These are phyloP conservation scores for Plectus sambesii DNA, from an alignment of 1,140 invertebrate genomes.

Conservation along the genomic window DNA sequence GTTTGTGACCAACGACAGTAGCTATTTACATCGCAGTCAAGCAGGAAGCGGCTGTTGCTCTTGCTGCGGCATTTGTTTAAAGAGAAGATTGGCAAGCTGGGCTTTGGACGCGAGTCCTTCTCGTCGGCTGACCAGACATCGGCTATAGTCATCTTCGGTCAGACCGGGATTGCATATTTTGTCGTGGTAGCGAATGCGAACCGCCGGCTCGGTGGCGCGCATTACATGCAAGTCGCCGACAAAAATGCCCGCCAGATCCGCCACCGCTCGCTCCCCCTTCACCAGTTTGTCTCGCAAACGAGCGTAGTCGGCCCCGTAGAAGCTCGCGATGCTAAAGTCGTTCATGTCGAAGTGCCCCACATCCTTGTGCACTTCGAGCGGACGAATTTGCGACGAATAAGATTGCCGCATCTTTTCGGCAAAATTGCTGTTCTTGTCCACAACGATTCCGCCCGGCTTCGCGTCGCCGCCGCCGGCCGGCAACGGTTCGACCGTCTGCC, in stretches of 20 bases:
- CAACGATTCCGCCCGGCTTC: constrained; percentile 9
- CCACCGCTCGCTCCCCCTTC: constrained; percentile 7
- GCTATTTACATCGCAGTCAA: too few species aligned
- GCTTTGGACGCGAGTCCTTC: constrained; percentile 34
- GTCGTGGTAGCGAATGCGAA: constrained; percentile 35
- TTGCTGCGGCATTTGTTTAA: too few species aligned
- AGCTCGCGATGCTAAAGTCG: constrained; percentile 29
- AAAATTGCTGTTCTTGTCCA: constrained; percentile 9
- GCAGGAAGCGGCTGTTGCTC: too few species aligned
- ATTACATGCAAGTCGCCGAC: constrained; percentile 34
- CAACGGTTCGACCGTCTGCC: not conserved
- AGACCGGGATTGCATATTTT: constrained; percentile 25
- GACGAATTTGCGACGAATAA: constrained; percentile 1
- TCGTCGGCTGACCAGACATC: constrained; percentile 29
- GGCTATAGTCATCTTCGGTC: constrained; percentile 19
- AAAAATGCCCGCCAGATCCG: constrained; percentile 33
- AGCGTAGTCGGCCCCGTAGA: constrained; percentile 37
- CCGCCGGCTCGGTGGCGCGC: constrained; percentile 37
- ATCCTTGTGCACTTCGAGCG: constrained; percentile 41
- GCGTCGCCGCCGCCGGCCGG: constrained; percentile 1
- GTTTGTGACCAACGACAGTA: too few species aligned
- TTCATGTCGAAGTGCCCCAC: constrained; percentile 39
- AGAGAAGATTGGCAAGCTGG: constrained; percentile 34
- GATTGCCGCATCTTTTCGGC: constrained; percentile 19
- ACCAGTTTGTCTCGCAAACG: constrained; percentile 15